Percentiles rank a stretch among this genome's conserved stretches.
Conservation (phyloP, 1,140 invertebrate genomes). For the Centruroides vittatus region DNA sequence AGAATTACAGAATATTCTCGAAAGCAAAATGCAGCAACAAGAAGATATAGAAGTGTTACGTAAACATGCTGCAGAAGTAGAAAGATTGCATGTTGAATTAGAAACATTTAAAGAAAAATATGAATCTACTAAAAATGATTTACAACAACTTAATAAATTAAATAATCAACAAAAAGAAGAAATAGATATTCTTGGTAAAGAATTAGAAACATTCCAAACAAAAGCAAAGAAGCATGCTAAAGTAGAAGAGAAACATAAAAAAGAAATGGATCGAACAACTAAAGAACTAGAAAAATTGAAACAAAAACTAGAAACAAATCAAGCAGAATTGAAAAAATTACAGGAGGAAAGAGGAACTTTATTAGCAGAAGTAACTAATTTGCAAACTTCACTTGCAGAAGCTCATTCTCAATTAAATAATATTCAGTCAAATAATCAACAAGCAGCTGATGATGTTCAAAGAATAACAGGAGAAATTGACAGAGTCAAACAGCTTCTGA, state of each 20-base stretch:
- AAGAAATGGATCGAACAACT: constrained; percentile 59
- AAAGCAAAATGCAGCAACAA: too few species aligned
- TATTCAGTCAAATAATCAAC: constrained; percentile 6
- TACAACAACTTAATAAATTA: constrained; percentile 6
- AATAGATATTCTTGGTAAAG: constrained; percentile 29
- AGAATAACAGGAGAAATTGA: constrained; percentile 13
- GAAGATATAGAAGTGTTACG: too few species aligned
- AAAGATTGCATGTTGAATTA: constrained; percentile 31
- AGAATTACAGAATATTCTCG: too few species aligned
- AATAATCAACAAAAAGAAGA: too few species aligned
- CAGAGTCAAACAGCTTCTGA: constrained; percentile 17
- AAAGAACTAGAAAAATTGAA: constrained; percentile 75
- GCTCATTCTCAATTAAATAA: not conserved
- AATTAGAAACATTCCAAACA: constrained; percentile 52
- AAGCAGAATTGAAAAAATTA: constrained; percentile 52
- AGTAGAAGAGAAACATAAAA: constrained; percentile 57
- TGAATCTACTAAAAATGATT: constrained; percentile 15
- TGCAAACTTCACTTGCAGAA: constrained; percentile 6
- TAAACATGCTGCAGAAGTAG: too few species aligned
- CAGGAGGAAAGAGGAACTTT: constrained; percentile 40
- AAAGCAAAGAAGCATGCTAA: constrained; percentile 54
- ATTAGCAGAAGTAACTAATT: constrained; percentile 20
- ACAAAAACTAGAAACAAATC: constrained; percentile 65
- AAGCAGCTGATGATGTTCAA: constrained; percentile 5
- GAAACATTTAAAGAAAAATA: constrained; percentile 44